phyloP scores from a whole-genome alignment of 2,888 invertebrate species.

The Trichogramma evanescens region DNA sequence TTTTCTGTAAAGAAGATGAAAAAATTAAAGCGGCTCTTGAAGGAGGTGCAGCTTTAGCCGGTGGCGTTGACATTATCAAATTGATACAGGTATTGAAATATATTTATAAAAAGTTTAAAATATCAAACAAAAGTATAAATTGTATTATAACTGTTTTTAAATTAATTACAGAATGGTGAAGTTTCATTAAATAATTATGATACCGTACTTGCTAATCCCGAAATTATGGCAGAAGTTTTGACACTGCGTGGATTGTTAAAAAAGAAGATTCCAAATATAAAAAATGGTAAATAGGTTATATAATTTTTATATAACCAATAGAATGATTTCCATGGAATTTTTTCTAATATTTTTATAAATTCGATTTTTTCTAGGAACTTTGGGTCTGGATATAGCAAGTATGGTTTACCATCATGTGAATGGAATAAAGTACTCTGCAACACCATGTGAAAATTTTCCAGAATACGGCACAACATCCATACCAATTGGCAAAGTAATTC shows the following conservation, averaged over 20 bases:
- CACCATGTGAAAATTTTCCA: slow-evolving; percentile 62
- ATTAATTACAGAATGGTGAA: slow-evolving; percentile 48
- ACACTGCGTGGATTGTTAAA: slow-evolving; percentile 72
- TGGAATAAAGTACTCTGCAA: slow-evolving; percentile 64
- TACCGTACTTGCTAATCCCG: slow-evolving; percentile 69
- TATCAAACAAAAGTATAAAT: neutral
- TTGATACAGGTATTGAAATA: slow-evolving; percentile 56
- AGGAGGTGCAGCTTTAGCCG: slow-evolving; percentile 68
- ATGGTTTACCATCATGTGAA: slow-evolving; percentile 60
- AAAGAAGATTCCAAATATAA: slow-evolving; percentile 63
- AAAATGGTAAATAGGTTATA: slow-evolving; percentile 34
- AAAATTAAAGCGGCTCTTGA: slow-evolving; percentile 55
- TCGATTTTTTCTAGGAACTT: slow-evolving; percentile 51
- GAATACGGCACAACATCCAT: slow-evolving; percentile 65
- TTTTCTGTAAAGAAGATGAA: slow-evolving; percentile 65
- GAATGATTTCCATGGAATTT: neutral
- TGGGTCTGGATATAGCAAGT: slow-evolving; percentile 58
- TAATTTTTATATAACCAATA: neutral
- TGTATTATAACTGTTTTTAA: neutral
- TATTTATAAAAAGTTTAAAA: too few species aligned
- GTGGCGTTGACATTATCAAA: slow-evolving; percentile 68
- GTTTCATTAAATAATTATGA: slow-evolving; percentile 64
- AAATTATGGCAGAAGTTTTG: slow-evolving; percentile 70
- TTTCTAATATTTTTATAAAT: neutral
- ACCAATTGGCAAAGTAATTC: slow-evolving; percentile 62